A percentile compares a stretch with the other conserved stretches of the same genome.
Evolutionary conservation across 2,113 vertebrate species (phyloP).

Genomic region (Pelmatolapia mariae): DNA sequence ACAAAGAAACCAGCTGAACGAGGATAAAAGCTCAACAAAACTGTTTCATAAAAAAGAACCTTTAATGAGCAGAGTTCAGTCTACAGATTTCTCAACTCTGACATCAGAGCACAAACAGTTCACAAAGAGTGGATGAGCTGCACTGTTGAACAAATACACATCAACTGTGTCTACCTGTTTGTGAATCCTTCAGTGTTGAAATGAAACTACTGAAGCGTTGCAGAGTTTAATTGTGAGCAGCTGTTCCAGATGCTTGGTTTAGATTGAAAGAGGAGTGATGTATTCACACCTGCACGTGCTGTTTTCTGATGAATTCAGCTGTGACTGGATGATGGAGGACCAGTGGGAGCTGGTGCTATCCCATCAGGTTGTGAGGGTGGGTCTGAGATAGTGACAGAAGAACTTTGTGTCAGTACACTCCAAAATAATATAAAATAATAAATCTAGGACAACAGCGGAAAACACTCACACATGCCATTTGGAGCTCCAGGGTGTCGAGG

Average conservation of each 20-base stretch:
- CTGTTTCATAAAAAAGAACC: constrained; percentile 36
- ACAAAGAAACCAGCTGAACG: neutral
- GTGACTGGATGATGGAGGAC: constrained; percentile 56
- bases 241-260: neutral
- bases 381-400: neutral
- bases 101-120: constrained; percentile 40
- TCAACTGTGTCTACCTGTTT: neutral
- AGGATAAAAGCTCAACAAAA: neutral
- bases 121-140: constrained; percentile 24
- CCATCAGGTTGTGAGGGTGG: constrained; percentile 76
- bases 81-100: constrained; percentile 42
- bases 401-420: neutral
- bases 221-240: neutral
- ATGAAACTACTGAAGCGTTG: neutral
- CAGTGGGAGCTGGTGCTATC: constrained; percentile 71
- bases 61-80: constrained; percentile 54
- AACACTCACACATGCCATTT: constrained; percentile 89
- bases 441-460: neutral
- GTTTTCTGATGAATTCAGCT: constrained; percentile 18
- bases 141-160: constrained; percentile 10
- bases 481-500: constrained; percentile 79
- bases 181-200: constrained; percentile 8
- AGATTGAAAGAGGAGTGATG: neutral
- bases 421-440: neutral
- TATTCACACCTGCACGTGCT: neutral